Percentiles rank a stretch among this genome's conserved stretches.
phyloP scores from a whole-genome alignment of 1,140 invertebrate genomes.

The Littorina saxatilis region DNA sequence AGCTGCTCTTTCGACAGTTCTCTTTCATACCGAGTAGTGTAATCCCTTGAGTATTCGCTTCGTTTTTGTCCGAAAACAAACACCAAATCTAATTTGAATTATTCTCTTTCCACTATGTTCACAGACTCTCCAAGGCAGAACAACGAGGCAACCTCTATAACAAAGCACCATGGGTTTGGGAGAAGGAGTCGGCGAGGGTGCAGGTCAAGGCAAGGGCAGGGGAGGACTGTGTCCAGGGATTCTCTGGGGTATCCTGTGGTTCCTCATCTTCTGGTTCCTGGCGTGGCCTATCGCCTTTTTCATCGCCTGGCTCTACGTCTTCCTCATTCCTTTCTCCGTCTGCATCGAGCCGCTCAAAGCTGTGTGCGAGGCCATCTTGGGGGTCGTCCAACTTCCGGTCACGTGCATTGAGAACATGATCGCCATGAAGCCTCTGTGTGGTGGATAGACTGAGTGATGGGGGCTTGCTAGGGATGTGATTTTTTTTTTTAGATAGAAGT shows the following conservation, averaged over 20 bases:
- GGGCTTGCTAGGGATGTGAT: not conserved
- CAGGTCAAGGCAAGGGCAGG: conserved; percentile 49
- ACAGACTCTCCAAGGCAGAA: too few species aligned
- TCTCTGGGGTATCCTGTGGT: conserved; percentile 72
- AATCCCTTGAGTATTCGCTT: too few species aligned
- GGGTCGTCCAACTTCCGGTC: conserved; percentile 68
- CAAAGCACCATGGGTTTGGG: not conserved
- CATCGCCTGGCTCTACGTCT: conserved; percentile 71
- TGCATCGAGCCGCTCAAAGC: conserved; percentile 69
- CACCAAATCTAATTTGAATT: too few species aligned
- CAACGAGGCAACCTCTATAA: too few species aligned
- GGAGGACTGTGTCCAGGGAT: conserved; percentile 63
- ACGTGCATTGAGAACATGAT: conserved; percentile 73
- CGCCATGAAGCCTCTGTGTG: conserved; percentile 71
- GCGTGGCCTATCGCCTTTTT: conserved; percentile 74
- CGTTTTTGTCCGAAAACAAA: too few species aligned
- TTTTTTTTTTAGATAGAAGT: not conserved
- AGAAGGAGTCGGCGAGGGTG: conserved; percentile 51
- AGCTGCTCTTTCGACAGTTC: too few species aligned
- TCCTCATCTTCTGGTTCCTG: conserved; percentile 69
- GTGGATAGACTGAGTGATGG: conserved; percentile 1
- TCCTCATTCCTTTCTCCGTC: conserved; percentile 71
- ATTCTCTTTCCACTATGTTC: too few species aligned
- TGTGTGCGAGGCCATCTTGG: conserved; percentile 66
- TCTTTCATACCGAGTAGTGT: too few species aligned